Evolutionary conservation across 2,888 invertebrate genomes (phyloP).

Genomic region (Eupithecia subumbrata): DNA sequence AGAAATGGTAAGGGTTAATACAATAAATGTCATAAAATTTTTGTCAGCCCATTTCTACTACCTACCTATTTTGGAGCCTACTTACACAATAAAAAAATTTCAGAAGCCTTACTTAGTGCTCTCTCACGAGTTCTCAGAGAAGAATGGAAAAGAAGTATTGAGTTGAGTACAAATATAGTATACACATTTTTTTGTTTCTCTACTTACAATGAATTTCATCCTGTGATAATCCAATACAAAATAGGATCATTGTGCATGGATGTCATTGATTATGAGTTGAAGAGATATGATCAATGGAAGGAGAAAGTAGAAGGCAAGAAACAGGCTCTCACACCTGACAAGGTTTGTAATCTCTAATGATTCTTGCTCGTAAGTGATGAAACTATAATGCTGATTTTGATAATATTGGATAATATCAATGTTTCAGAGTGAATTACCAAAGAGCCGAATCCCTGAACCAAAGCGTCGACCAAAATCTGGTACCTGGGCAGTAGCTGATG

Average conservation of each 20-base stretch:
- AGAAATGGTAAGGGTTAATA: slow-evolving; percentile 89
- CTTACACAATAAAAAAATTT: background rate
- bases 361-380: background rate
- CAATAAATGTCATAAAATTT: background rate
- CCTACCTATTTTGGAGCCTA: background rate
- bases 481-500: slow-evolving; percentile 86
- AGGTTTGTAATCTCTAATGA: slow-evolving; percentile 56
- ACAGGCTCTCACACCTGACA: slow-evolving; percentile 73
- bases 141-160: slow-evolving; percentile 98
- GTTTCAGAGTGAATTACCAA: slow-evolving; percentile 85
- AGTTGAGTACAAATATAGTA: slow-evolving; percentile 97
- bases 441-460: slow-evolving; percentile 88
- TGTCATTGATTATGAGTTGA: slow-evolving; percentile 96
- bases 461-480: slow-evolving; percentile 91
- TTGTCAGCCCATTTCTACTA: background rate
- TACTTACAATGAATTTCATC: slow-evolving; percentile 97
- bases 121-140: slow-evolving; percentile 97
- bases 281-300: slow-evolving; percentile 96
- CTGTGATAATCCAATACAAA: slow-evolving; percentile 97
- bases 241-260: slow-evolving; percentile 98
- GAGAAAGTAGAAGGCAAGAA: slow-evolving; percentile 84
- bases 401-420: background rate
- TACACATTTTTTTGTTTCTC: slow-evolving; percentile 99
- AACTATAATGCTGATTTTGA: background rate
- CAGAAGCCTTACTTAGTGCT: slow-evolving; percentile 97